Evolutionary conservation across 2,113 vertebrate genomes (phyloP).

Genomic region (Centropus bengalensis): DNA sequence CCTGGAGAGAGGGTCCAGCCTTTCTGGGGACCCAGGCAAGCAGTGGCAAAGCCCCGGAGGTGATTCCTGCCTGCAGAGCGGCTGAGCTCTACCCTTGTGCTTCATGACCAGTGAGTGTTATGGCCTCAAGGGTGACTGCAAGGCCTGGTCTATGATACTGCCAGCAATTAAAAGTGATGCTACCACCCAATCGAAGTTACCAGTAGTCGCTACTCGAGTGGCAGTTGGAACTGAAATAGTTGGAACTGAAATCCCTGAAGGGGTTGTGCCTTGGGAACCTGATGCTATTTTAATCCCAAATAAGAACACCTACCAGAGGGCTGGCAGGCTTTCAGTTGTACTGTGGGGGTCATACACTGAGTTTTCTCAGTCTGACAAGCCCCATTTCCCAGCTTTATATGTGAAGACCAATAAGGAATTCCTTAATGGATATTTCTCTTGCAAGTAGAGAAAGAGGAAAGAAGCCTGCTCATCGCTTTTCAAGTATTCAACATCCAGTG

Average conservation of each 20-base stretch:
- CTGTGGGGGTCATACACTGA: background rate
- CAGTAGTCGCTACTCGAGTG: background rate
- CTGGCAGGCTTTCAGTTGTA: background rate
- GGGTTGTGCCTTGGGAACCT: background rate
- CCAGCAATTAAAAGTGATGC: background rate
- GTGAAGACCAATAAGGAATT: background rate
- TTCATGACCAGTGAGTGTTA: fast-evolving
- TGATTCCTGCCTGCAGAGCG: background rate
- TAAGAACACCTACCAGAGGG: background rate
- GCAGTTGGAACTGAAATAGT: background rate
- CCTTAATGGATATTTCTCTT: background rate
- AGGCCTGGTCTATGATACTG: background rate
- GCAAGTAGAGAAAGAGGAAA: background rate
- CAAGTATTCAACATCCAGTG: background rate
- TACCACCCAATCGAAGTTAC: background rate
- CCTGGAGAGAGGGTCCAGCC: background rate
- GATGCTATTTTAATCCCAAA: background rate
- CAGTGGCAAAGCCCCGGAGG: background rate
- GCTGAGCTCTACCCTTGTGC: background rate
- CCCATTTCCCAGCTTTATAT: background rate
- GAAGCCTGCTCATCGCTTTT: background rate
- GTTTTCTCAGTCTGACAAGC: background rate
- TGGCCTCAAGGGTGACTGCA: background rate
- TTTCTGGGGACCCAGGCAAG: background rate
- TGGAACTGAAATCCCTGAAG: background rate